These are phyloP conservation scores for Thecophora atra DNA, from an alignment of 2,888 invertebrate species.

Conservation along the genomic window DNA sequence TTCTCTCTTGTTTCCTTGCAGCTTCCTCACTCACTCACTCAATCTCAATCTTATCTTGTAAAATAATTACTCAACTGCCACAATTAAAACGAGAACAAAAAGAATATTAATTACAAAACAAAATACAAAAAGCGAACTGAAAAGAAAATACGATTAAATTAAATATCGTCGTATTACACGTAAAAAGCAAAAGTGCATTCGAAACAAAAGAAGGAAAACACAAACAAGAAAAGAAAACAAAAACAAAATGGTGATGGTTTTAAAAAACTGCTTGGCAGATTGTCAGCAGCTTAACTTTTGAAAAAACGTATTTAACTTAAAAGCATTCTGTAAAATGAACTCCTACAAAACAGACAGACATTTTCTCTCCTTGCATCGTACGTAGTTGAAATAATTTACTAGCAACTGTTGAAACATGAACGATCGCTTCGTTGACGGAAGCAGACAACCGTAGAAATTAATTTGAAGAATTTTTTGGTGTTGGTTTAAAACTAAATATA, in stretches of 20 bases:
- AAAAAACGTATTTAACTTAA: neutral
- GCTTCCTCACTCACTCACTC: conserved; percentile 43
- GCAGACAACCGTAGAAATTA: neutral
- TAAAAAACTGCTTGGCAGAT: conserved; percentile 19
- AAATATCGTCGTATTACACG: neutral
- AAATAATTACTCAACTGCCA: conserved; percentile 36
- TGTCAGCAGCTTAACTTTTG: neutral
- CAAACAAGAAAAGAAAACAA: neutral
- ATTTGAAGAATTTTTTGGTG: conserved; percentile 17
- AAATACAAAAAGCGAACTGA: conserved; percentile 31
- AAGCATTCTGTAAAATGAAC: conserved; percentile 12
- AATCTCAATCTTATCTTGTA: conserved; percentile 18
- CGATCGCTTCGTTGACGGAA: neutral
- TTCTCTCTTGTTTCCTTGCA: conserved; percentile 49
- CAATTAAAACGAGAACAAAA: conserved; percentile 41
- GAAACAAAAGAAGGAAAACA: conserved; percentile 6
- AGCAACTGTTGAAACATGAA: neutral
- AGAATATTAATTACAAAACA: conserved; percentile 37
- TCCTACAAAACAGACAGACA: conserved; percentile 17
- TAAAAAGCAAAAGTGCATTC: conserved; percentile 45
- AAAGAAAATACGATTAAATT: neutral
- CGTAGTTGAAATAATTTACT: conserved; percentile 10
- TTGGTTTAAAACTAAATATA: conserved; percentile 22
- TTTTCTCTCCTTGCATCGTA: neutral
- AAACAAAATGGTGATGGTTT: conserved; percentile 37